Evolutionary conservation across 2,113 vertebrate species (phyloP).

Genomic region (Epinephelus fuscoguttatus): DNA sequence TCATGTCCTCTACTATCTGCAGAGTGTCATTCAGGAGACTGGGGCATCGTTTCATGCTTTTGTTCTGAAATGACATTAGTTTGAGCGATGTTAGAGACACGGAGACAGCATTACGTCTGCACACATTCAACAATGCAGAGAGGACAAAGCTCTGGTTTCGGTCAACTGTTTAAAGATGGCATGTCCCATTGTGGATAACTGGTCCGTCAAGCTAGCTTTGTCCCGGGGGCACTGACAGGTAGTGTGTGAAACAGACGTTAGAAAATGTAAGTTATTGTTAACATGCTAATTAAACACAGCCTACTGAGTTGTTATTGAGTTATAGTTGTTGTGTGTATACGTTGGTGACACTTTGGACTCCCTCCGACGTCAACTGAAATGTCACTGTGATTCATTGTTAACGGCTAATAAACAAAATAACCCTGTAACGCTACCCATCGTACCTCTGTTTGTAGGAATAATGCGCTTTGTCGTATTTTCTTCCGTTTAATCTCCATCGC

Average conservation of each 20-base stretch:
- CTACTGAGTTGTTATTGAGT: background rate
- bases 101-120: background rate
- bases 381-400: background rate
- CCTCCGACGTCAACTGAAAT: background rate
- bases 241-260: background rate
- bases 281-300: background rate
- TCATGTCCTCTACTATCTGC: constrained; percentile 68
- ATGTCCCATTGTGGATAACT: constrained; percentile 7
- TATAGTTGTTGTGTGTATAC: background rate
- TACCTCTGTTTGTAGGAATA: constrained; percentile 82
- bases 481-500: constrained; percentile 87
- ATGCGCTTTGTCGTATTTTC: constrained; percentile 81
- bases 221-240: background rate
- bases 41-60: constrained; percentile 53
- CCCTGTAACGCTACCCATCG: background rate
- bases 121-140: constrained; percentile 11
- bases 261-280: background rate
- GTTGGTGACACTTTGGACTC: constrained; percentile 42
- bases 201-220: background rate
- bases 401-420: background rate
- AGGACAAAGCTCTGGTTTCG: constrained; percentile 23
- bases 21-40: constrained; percentile 61
- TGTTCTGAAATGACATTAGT: constrained; percentile 55
- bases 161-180: background rate
- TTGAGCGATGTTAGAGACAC: constrained; percentile 18